Percentiles rank a stretch among this genome's conserved stretches.
Evolutionary conservation across 2,888 invertebrate genomes (phyloP).

Genomic region (Eupithecia subumbrata): DNA sequence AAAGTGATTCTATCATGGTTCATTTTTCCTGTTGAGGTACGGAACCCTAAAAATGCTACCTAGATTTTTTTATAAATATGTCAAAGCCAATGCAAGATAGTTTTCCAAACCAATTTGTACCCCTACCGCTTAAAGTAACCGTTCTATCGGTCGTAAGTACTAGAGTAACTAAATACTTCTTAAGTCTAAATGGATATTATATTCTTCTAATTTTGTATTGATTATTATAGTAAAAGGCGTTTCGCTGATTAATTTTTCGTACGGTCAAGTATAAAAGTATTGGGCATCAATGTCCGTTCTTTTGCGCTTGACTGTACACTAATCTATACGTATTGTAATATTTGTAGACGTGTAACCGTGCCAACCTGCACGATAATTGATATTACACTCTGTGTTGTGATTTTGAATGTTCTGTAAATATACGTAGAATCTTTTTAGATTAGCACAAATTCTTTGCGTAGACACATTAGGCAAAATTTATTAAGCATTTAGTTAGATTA

Average conservation of each 20-base stretch:
- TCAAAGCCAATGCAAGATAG: not conserved
- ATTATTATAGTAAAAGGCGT: constrained; percentile 62
- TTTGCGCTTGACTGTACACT: constrained; percentile 50
- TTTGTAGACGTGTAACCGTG: constrained; percentile 74
- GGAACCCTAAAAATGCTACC: too few relatives aligned
- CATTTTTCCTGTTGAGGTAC: too few relatives aligned
- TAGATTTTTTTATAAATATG: not conserved
- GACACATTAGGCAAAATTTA: constrained; percentile 78
- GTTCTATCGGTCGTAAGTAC: constrained; percentile 41
- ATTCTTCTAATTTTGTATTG: constrained; percentile 84
- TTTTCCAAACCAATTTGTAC: not conserved
- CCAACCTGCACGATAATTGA: constrained; percentile 79
- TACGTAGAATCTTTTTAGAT: constrained; percentile 82
- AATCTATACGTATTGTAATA: constrained; percentile 73
- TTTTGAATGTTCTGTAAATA: constrained; percentile 83
- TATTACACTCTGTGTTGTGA: constrained; percentile 85
- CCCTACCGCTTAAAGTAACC: constrained; percentile 2
- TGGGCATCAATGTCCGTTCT: constrained; percentile 29
- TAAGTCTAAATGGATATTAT: constrained; percentile 83
- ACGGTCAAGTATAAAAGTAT: constrained; percentile 34
- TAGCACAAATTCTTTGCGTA: constrained; percentile 84
- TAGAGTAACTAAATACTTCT: constrained; percentile 72
- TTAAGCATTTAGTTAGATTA: constrained; percentile 81
- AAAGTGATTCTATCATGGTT: too few relatives aligned
- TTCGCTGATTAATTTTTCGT: constrained; percentile 43